Base-by-base conservation (phyloP, 2,888 invertebrate species). In the Ophion ventricosus region DNA sequence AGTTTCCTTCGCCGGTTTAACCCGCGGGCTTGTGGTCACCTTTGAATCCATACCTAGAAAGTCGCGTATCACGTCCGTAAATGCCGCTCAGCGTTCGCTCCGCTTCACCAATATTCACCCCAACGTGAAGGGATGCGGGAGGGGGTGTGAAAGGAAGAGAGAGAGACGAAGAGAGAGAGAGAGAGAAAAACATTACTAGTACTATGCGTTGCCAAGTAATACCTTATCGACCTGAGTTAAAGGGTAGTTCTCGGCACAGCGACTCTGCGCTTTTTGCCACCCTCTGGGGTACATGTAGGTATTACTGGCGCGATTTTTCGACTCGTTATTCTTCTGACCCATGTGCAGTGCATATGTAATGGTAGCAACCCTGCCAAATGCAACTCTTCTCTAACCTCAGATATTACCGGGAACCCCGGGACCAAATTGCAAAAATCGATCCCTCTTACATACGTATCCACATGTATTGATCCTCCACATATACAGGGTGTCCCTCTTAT, bases 191-290 rank as follows among this genome's bases (percentile, higher is more conserved):
- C 67, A 75, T 54, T 70, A 43, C 57, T 63, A 83, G 72, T 67
- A 72, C 82, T 72, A 70, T 80, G 78, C 85, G 82, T 85, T 84
- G 84, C 85, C 86, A 84, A 83, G 87, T 87, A 86, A 87, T 87
- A 72, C 74, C 83, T 87, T 82, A 87, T 86, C 87, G 86, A 87
- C 83, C 86, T 83, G 77, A 84, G 84, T 80, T 80, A 82, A 80
- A 82, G 85, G 82, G 82, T 85, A 80, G 67, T 78, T 75, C 69
- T 75, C 72, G n/a, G 26, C 61, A 75, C 49, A 61, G 70, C 57
- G 63, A 25, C 54, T 76, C 63, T 59, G 56, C 43, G 72, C 78
- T 67, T 75, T 83, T 69, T 29, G 57, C 61, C 54, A 72, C 80
- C 66, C 49, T 26, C 23, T 75, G 56, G 66, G 72, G 57, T 54